These are phyloP conservation scores for Brachylomia viminalis DNA, from an alignment of 2,888 invertebrate genomes.

Conservation along the genomic window DNA sequence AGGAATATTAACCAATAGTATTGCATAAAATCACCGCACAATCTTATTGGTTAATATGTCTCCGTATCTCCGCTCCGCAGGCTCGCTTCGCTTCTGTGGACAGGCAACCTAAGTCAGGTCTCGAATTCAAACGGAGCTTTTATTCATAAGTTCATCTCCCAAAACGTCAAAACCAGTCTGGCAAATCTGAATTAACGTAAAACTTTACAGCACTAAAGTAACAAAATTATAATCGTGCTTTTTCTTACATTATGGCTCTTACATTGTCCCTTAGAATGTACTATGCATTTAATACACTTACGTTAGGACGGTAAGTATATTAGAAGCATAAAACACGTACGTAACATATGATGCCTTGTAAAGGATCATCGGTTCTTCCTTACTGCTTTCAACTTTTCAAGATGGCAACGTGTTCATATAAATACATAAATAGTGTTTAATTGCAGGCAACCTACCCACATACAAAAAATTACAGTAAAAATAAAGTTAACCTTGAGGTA, in stretches of 20 bases:
- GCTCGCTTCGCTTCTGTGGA: no score
- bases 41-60: no score
- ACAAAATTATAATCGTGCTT: not conserved
- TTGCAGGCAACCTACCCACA: no score
- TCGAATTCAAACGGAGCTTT: not conserved
- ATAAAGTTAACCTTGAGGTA: no score
- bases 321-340: slow-evolving; percentile 48
- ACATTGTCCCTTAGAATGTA: slow-evolving; percentile 35
- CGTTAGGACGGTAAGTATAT: slow-evolving; percentile 50
- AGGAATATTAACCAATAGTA: no score
- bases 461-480: no score
- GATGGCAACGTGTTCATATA: slow-evolving; percentile 15
- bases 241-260: not conserved
- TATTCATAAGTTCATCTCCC: not conserved
- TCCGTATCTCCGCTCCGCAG: no score
- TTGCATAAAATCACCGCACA: no score
- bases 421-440: no score
- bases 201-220: not conserved
- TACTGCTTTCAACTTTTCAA: slow-evolving; percentile 29
- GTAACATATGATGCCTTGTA: slow-evolving; percentile 46
- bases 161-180: not conserved
- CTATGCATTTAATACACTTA: slow-evolving; percentile 56
- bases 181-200: not conserved
- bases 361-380: slow-evolving; percentile 31
- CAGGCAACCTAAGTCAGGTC: no score